Percentiles rank a stretch among this genome's conserved stretches.
phyloP scores from a whole-genome alignment of 2,797 vertebrate species.

The Coreius guichenoti region DNA sequence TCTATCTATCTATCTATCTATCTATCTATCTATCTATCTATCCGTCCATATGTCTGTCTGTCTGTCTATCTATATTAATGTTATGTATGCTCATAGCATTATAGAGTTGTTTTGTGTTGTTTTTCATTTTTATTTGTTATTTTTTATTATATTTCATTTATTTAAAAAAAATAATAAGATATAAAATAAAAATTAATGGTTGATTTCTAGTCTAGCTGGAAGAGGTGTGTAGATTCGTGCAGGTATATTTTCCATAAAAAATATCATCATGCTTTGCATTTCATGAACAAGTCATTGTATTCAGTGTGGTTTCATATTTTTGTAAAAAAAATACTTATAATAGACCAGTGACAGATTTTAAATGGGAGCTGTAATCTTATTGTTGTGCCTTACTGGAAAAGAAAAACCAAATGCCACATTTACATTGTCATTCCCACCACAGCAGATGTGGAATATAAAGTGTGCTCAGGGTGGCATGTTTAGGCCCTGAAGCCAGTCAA shows the following conservation, averaged over 20 bases:
- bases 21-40: no score
- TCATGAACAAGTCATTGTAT: constrained; percentile 10
- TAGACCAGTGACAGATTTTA: constrained; percentile 34
- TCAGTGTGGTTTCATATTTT: constrained; percentile 1
- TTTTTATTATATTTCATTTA: no score
- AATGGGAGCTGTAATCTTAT: constrained; percentile 33
- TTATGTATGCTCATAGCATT: no score
- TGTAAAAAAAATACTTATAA: constrained; percentile 26
- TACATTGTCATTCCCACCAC: constrained; percentile 49
- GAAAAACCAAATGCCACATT: constrained; percentile 51
- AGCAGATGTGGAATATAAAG: constrained; percentile 60
- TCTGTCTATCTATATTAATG: no score
- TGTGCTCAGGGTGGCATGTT: constrained; percentile 41
- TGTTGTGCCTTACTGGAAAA: constrained; percentile 52
- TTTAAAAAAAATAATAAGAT: no score
- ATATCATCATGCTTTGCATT: neutral
- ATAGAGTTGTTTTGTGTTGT: no score
- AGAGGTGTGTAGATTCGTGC: neutral
- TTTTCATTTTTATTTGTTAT: no score
- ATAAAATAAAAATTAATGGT: neutral
- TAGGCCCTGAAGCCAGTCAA: constrained; percentile 58
- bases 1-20: no score
- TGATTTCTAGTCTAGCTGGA: neutral
- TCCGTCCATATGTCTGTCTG: fast-evolving
- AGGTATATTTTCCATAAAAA: neutral